Base-by-base conservation (phyloP, 2,888 invertebrate species). In the Rhingia rostrata region DNA sequence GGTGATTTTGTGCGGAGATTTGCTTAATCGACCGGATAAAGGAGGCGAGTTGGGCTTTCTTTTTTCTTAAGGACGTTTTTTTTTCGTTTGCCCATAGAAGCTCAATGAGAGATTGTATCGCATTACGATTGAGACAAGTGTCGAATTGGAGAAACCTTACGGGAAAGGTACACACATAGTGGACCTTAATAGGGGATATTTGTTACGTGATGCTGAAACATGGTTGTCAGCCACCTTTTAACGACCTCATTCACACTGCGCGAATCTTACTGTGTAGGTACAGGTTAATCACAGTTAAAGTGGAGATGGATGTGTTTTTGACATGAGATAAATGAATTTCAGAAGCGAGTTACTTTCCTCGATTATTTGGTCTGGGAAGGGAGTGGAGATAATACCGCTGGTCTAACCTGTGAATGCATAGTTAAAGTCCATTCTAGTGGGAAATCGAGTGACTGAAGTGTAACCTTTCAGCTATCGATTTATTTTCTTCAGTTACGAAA, bases 21-120 rank as follows among this genome's bases (percentile, higher is more conserved):
- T 79, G 73, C 63, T 83, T 83, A 83, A 83, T 83, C 83, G 73
- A 69, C 60, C 73, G 72, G 66, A 83, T 77, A 77, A 80, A 32
- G 61, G 47, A 54, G 75, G 32, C 58, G 51, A 75, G 0, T 7
- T 32, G 43, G 47, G 63, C 56, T 70, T 72, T 72, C 66, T 67
- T 56, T 41, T 22, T 2, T 22, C 22, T 22, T 22, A 22, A 2
- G 22, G 22, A 22, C 77, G 66, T 82, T 82, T 66, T 66, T 67
- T 67, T 74, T 41, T 49, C 35, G 49, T 56, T 22, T 22, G 22
- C 70, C 35, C 64, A 64, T 63, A 56, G 60, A 64, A 35, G 64
- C 63, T 35, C 51, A 51, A 4, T 32, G 53, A 61, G 32, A 72
- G 78, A 83, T 83, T 43, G 63, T 83, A 83, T 83, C 82, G 61